phyloP scores from a whole-genome alignment of 1,140 invertebrate genomes.

The Alviniconcha marisindica region DNA sequence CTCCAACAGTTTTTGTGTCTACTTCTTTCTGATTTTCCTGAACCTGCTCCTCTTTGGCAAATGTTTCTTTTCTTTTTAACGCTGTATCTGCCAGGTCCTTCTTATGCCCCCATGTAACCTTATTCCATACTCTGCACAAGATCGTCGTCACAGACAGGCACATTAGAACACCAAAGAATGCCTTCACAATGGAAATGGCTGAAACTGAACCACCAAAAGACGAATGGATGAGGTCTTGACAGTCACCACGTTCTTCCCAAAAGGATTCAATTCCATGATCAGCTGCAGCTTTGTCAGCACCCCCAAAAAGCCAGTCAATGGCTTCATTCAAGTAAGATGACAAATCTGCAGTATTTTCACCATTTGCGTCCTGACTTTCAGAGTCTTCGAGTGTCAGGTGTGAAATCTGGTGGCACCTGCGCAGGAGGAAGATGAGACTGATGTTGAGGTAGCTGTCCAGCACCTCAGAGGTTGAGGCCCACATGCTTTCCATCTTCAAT shows the following conservation, averaged over 20 bases:
- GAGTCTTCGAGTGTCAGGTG: neutral
- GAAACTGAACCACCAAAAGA: neutral
- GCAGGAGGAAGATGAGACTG: constrained; percentile 6
- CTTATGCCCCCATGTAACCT: neutral
- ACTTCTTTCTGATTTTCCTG: neutral
- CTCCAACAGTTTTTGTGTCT: neutral
- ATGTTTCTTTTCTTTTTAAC: neutral
- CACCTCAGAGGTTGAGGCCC: neutral
- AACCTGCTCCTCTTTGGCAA: neutral
- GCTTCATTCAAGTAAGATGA: neutral
- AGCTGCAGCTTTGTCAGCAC: neutral
- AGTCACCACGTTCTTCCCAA: neutral
- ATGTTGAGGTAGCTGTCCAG: neutral
- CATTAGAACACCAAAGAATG: neutral
- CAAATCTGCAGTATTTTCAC: neutral
- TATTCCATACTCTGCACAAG: neutral
- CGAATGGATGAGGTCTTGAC: neutral
- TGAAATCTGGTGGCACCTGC: neutral
- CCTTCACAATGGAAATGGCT: neutral
- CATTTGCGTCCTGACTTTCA: neutral
- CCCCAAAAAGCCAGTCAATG: neutral
- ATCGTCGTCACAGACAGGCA: neutral
- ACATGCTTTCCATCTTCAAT: constrained; percentile 7
- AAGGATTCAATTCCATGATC: neutral
- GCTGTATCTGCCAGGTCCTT: neutral